Evolutionary conservation across 2,888 invertebrate genomes (phyloP).

Genomic region (Rotaria socialis): DNA sequence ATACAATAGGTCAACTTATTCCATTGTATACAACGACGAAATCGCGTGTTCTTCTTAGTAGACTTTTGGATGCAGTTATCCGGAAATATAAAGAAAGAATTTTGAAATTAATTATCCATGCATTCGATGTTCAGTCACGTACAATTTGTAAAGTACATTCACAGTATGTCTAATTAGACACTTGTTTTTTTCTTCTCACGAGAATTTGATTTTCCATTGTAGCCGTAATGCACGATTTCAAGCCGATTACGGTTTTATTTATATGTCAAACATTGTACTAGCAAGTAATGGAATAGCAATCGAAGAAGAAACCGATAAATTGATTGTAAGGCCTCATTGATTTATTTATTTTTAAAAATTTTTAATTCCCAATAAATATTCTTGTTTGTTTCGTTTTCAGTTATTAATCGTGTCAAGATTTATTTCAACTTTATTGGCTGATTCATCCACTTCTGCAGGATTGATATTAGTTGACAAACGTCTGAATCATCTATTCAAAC

Average conservation of each 20-base stretch:
- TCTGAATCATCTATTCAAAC: not conserved
- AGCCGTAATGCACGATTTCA: conserved; percentile 16
- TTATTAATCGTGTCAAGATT: conserved; percentile 12
- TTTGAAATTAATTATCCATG: not conserved
- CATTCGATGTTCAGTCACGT: not conserved
- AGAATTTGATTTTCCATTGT: too few relatives aligned
- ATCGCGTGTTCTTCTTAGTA: not conserved
- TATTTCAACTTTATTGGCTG: conserved; percentile 4
- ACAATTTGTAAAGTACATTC: not conserved
- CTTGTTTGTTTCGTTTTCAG: not conserved
- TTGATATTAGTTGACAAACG: not conserved
- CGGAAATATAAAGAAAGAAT: conserved; percentile 10
- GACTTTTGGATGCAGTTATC: not conserved
- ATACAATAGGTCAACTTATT: conserved; percentile 29
- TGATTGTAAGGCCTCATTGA: not conserved
- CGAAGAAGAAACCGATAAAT: conserved; percentile 22
- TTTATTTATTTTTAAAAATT: too few relatives aligned
- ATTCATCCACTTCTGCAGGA: not conserved
- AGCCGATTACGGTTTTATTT: conserved; percentile 9
- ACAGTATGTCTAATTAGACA: not conserved
- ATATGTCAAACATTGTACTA: not conserved
- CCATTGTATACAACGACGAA: not conserved
- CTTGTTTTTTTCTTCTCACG: too few relatives aligned
- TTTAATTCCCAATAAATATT: not conserved
- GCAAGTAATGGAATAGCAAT: not conserved